Evolutionary conservation across 1,140 invertebrate species (phyloP).

Genomic region (Diorhabda carinulata): DNA sequence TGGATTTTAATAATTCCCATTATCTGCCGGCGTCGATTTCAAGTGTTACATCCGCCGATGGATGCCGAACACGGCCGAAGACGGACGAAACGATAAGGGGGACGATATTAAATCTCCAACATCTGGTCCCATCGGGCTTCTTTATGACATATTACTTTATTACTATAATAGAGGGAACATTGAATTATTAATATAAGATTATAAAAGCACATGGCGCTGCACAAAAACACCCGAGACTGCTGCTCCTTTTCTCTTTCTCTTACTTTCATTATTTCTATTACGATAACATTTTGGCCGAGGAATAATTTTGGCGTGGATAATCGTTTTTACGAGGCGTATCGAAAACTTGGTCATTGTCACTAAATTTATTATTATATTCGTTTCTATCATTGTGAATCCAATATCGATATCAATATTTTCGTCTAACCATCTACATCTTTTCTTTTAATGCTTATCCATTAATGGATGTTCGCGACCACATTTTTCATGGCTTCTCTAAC

Average conservation of each 20-base stretch:
- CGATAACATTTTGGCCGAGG: constrained; percentile 33
- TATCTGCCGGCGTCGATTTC: constrained; percentile 23
- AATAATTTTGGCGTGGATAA: constrained; percentile 16
- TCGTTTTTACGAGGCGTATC: constrained; percentile 24
- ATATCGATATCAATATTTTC: too few relatives aligned
- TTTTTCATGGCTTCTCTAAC: too few relatives aligned
- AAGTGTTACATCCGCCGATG: constrained; percentile 22
- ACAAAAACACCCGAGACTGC: constrained; percentile 33
- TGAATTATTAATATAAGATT: constrained; percentile 50
- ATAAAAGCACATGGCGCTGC: constrained; percentile 42
- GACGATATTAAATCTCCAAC: constrained; percentile 46
- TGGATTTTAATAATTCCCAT: constrained; percentile 32
- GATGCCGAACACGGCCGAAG: constrained; percentile 20
- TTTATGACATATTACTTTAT: constrained; percentile 50
- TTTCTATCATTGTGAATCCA: not conserved
- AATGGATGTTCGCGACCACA: too few relatives aligned
- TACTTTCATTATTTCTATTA: constrained; percentile 28
- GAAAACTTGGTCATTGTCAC: constrained; percentile 3
- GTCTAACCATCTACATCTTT: too few relatives aligned
- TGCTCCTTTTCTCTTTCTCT: constrained; percentile 14
- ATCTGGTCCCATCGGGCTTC: constrained; percentile 43
- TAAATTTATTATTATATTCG: not conserved
- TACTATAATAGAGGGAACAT: constrained; percentile 49
- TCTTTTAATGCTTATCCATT: too few relatives aligned
- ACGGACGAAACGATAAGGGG: constrained; percentile 15